Conservation (phyloP, 2,888 invertebrate species). For the Perithous albicinctus region DNA sequence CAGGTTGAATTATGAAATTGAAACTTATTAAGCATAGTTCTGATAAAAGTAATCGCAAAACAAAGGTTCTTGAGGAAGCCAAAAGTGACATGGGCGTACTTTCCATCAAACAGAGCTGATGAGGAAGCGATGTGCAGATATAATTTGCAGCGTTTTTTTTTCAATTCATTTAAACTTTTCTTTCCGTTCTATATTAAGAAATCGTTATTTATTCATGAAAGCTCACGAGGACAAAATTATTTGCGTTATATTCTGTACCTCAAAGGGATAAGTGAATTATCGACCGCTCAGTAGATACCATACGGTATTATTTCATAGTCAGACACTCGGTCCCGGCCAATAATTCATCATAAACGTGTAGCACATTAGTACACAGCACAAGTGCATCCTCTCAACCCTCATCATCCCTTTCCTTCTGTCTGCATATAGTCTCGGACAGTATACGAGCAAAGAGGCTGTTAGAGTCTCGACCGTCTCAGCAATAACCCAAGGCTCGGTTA, state of each 20-base stretch:
- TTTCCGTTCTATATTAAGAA: no score
- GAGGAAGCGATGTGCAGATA: no score
- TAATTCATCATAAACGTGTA: constrained; percentile 55
- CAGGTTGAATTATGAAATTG: no score
- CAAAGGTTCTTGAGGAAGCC: no score
- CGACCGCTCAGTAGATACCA: background rate
- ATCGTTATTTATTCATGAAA: background rate
- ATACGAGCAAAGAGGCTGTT: constrained; percentile 34
- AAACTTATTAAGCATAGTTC: no score
- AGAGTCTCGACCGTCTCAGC: constrained; percentile 30
- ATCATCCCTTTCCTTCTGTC: background rate
- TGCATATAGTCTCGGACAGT: constrained; percentile 23
- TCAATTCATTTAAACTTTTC: no score
- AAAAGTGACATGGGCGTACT: no score
- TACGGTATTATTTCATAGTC: constrained; percentile 4
- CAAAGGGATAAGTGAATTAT: background rate
- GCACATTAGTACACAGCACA: background rate
- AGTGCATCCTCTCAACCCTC: constrained; percentile 11
- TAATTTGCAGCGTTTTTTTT: background rate
- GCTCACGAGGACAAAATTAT: background rate
- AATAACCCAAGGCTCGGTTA: constrained; percentile 42
- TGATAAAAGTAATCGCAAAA: no score
- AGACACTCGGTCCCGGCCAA: constrained; percentile 7
- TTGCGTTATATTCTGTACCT: background rate
- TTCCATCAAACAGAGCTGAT: no score